phyloP scores from a whole-genome alignment of 2,113 vertebrate species.

The Eretmodus cyanostictus region DNA sequence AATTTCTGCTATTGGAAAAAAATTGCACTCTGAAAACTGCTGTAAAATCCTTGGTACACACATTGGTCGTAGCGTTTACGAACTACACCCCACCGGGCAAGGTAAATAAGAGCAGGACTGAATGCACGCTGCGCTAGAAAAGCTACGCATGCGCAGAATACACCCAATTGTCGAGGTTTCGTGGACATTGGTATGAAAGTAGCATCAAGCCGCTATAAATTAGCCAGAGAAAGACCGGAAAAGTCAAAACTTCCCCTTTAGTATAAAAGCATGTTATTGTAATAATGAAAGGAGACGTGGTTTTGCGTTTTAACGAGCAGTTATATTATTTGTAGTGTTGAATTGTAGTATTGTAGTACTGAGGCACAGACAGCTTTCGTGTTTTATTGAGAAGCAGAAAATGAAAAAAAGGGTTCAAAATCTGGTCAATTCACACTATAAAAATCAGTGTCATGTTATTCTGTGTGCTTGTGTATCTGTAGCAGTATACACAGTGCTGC shows the following conservation, averaged over 20 bases:
- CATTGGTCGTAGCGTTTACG: neutral
- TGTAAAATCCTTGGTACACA: neutral
- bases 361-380: neutral
- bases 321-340: neutral
- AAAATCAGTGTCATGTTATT: neutral
- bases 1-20: neutral
- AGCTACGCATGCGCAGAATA: conserved; percentile 58
- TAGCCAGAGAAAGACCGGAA: neutral
- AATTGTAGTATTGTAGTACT: neutral
- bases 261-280: neutral
- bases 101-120: neutral
- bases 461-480: neutral
- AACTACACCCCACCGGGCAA: neutral
- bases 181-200: neutral
- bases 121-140: neutral
- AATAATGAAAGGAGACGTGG: neutral
- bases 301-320: neutral
- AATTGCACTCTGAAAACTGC: neutral
- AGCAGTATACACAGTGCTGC: neutral
- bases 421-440: neutral
- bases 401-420: neutral
- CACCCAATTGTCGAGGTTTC: conserved; percentile 27
- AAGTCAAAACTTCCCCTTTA: neutral
- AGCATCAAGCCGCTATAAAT: neutral
- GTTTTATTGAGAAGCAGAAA: neutral